These are phyloP conservation scores for Rhamphomyia laevipes DNA, from an alignment of 2,888 invertebrate species.

Conservation along the genomic window DNA sequence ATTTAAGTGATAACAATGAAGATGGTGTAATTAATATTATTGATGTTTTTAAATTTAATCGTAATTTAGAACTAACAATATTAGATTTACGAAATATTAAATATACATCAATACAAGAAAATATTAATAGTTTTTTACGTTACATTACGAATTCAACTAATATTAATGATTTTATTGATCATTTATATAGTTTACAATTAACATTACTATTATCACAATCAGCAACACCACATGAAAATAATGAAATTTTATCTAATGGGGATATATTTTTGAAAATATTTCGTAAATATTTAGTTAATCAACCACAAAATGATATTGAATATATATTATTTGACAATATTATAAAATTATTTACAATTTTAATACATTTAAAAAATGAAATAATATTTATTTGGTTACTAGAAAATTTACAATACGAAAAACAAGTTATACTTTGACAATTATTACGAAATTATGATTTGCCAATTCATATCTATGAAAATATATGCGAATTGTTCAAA, in stretches of 20 bases:
- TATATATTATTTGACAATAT: constrained; percentile 20
- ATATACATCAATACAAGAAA: constrained; percentile 19
- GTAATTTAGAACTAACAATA: constrained; percentile 19
- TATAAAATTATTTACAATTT: constrained; percentile 21
- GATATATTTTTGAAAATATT: constrained; percentile 19
- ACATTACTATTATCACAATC: no score
- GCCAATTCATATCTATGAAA: constrained; percentile 5
- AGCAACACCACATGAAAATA: constrained; percentile 19
- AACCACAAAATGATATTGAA: constrained; percentile 25
- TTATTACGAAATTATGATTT: constrained; percentile 16
- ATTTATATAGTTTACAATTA: constrained; percentile 8
- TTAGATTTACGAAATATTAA: constrained; percentile 24
- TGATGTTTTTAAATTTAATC: constrained; percentile 19
- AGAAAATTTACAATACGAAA: constrained; percentile 20
- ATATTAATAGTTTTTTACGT: constrained; percentile 21
- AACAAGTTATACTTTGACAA: constrained; percentile 21
- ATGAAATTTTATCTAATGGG: constrained; percentile 18
- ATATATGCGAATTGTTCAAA: constrained; percentile 9
- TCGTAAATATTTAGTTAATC: constrained; percentile 23
- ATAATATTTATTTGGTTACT: constrained; percentile 19
- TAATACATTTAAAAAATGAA: constrained; percentile 18
- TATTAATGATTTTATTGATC: constrained; percentile 1
- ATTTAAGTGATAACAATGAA: neutral
- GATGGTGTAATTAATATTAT: neutral
- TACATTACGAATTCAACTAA: constrained; percentile 25